These are phyloP conservation scores for Aldabrachelys gigantea DNA, from an alignment of 2,113 vertebrate genomes.

Conservation along the genomic window DNA sequence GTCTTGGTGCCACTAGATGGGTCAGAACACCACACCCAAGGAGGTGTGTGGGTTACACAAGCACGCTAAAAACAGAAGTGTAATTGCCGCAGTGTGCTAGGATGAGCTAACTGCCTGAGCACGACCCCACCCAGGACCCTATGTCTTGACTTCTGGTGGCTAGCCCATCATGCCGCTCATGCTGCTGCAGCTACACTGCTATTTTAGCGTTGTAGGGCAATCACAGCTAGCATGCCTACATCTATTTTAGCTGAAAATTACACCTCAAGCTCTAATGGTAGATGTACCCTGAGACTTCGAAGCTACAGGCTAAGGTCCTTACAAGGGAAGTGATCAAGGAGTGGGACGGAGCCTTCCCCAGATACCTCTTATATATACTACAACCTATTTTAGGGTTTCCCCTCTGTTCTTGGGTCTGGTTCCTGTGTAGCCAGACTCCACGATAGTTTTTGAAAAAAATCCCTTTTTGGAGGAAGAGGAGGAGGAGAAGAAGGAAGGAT, in stretches of 20 bases:
- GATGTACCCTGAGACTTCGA: not conserved
- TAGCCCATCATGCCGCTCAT: not conserved
- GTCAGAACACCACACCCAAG: too few relatives aligned
- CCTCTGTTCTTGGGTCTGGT: not conserved
- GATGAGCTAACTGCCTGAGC: not conserved
- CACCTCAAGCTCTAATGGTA: not conserved
- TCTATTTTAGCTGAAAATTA: not conserved
- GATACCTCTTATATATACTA: not conserved
- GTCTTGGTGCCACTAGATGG: too few relatives aligned
- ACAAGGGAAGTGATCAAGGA: not conserved
- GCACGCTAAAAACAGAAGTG: not conserved
- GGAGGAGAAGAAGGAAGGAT: not conserved
- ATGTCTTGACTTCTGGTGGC: not conserved
- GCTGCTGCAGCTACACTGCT: not conserved
- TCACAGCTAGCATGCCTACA: not conserved
- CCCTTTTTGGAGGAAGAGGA: not conserved
- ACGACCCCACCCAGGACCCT: not conserved
- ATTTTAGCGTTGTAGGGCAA: not conserved
- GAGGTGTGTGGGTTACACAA: too few relatives aligned
- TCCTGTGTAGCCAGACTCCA: not conserved
- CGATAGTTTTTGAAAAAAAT: not conserved
- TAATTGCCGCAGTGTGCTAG: not conserved
- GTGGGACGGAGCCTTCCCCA: accelerated
- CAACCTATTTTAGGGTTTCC: not conserved
- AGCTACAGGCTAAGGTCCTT: not conserved